Evolutionary conservation across 2,797 vertebrate genomes (phyloP).

Genomic region (Myoxocephalus aenaeus): DNA sequence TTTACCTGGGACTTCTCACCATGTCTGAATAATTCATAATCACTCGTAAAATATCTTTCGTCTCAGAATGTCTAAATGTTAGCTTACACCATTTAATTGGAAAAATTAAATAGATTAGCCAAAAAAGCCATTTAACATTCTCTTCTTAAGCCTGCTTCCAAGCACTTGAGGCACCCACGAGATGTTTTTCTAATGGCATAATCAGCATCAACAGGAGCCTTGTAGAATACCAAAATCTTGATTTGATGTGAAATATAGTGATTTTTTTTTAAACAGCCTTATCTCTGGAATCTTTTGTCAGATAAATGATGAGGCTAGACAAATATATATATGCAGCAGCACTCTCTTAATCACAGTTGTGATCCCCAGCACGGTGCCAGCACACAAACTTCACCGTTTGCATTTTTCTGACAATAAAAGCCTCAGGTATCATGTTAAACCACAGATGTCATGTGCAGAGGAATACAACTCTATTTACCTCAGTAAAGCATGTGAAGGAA

Average conservation of each 20-base stretch:
- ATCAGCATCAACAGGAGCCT: not conserved
- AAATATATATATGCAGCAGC: not conserved
- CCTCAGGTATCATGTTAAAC: constrained; percentile 27
- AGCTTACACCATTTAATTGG: not conserved
- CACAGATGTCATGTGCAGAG: not conserved
- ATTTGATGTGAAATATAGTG: constrained; percentile 10
- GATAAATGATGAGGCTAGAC: constrained; percentile 9
- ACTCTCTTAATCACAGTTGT: not conserved
- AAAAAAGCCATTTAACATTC: constrained; percentile 14
- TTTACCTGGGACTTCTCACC: constrained; percentile 20
- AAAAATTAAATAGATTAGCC: constrained; percentile 12
- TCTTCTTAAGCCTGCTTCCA: not conserved
- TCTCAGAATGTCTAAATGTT: constrained; percentile 28
- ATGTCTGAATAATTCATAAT: constrained; percentile 42
- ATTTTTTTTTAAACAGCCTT: too few relatives aligned
- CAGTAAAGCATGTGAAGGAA: constrained; percentile 24
- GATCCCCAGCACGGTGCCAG: constrained; percentile 6
- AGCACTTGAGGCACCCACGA: not conserved
- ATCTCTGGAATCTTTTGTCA: not conserved
- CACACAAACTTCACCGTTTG: not conserved
- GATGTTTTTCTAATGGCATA: constrained; percentile 16
- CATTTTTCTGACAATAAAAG: constrained; percentile 20
- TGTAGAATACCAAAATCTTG: constrained; percentile 1
- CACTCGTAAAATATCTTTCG: constrained; percentile 1
- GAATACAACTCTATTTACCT: constrained; percentile 5